Evolutionary conservation across 2,888 invertebrate genomes (phyloP), one percentile per base, ranked within the genome.

Genomic region (Schrankia costaestrigalis): DNA sequence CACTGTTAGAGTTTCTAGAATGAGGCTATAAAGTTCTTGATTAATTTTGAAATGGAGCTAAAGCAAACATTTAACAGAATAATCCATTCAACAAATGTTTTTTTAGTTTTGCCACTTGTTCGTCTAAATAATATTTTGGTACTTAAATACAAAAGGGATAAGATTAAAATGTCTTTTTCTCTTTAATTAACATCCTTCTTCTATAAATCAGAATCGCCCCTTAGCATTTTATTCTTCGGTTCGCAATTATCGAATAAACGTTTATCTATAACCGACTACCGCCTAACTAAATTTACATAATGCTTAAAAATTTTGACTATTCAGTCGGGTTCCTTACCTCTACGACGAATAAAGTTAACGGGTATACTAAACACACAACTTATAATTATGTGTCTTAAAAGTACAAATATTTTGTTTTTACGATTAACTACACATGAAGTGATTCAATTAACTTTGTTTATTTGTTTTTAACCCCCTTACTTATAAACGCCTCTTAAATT

Each of bases 301-400:
- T 75, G 73, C 76, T 79, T 79, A 83, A 73, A 76, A 81, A 77
- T 72, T 78, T 74, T 87, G 86, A 87, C 86, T 86, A 87, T 86
- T 87, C 86, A 87, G 86, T 86, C 86, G 80, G 81, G 73, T 81
- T 78, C 67, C 85, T 86, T 86, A 86, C 59, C 46, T 46, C 76
- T 78, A 81, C 56, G 47, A 66, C 55, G 52, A 71, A 63, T 73
- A 56, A 46, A 54, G 46, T 34, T 48, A 50, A 52, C 35, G 46
- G 50, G 53, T 63, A 56, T 49, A 56, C 46, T 52, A 49, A 50
- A 48, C 47, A 49, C 50, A 53, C 34, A 45, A 46, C 31, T 43
- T 56, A 46, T 28, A 37, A 41, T 48, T 29, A 44, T 48, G 46
- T 41, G 44, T 37, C 35, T 45, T 41, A 46, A 10, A 28, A 48